Evolutionary conservation across 1,140 invertebrate genomes (phyloP).

Genomic region (Calosoma granatense): DNA sequence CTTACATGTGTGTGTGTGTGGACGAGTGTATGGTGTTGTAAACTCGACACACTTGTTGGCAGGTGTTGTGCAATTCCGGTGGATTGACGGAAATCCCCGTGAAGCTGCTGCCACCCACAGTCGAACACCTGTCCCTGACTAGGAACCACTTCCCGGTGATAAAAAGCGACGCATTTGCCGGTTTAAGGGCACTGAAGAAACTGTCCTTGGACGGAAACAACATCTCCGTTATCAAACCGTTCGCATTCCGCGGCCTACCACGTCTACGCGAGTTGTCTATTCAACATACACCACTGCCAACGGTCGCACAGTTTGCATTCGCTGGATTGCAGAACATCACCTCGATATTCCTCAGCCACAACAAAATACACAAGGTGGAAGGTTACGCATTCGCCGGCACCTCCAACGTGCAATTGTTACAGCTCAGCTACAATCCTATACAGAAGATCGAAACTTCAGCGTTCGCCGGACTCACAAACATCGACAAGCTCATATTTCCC

Average conservation of each 20-base stretch:
- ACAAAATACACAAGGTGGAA: constrained; percentile 67
- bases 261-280: constrained; percentile 66
- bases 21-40: too few species aligned
- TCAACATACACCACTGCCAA: constrained; percentile 65
- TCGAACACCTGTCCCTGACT: constrained; percentile 70
- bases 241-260: constrained; percentile 69
- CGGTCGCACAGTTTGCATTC: constrained; percentile 67
- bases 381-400: constrained; percentile 73
- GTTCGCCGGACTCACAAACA: constrained; percentile 69
- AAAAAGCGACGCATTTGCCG: constrained; percentile 66
- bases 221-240: constrained; percentile 65
- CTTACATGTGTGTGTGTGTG: neutral
- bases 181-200: constrained; percentile 56
- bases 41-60: constrained; percentile 27
- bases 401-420: constrained; percentile 62
- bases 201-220: constrained; percentile 71
- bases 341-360: constrained; percentile 61
- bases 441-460: constrained; percentile 61
- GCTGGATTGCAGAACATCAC: constrained; percentile 71
- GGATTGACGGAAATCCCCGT: constrained; percentile 65
- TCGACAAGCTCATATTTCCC: constrained; percentile 62
- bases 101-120: constrained; percentile 53
- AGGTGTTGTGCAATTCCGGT: constrained; percentile 80
- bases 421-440: constrained; percentile 67
- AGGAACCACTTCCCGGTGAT: constrained; percentile 70